Evolutionary conservation across 2,797 vertebrate species (phyloP).

Genomic region (Leptodactylus fallax): DNA sequence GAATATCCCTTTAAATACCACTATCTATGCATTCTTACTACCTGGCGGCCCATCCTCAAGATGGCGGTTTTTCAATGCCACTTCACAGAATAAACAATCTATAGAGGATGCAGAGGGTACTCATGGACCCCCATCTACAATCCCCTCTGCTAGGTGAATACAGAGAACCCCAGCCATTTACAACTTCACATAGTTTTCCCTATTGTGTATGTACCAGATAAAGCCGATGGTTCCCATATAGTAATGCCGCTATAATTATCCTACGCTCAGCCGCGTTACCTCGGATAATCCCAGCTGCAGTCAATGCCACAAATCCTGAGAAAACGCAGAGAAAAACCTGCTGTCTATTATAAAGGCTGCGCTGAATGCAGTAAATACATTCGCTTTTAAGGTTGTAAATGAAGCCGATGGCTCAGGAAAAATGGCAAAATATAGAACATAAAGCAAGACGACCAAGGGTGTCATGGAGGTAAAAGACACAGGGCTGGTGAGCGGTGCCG

Average conservation of each 20-base stretch:
- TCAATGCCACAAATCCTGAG: not conserved
- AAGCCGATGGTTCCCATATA: no score
- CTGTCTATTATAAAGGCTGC: not conserved
- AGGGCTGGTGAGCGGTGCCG: no score
- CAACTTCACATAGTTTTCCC: not conserved
- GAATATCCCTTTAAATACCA: no score
- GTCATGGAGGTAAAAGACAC: not conserved
- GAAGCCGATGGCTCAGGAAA: no score
- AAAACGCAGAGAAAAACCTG: slow-evolving; percentile 1
- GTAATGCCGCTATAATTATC: not conserved
- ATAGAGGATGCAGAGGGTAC: no score
- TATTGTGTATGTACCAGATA: no score
- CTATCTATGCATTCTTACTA: no score
- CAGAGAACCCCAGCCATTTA: not conserved
- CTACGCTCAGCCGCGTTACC: not conserved
- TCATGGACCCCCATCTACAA: no score
- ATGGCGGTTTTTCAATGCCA: no score
- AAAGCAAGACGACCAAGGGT: not conserved
- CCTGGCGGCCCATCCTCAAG: no score
- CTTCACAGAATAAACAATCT: no score
- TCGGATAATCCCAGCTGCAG: slow-evolving; percentile 28
- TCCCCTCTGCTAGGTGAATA: not conserved
- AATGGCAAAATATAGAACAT: not conserved
- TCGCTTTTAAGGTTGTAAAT: not conserved
- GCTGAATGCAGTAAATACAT: not conserved